A percentile compares a stretch with the other conserved stretches of the same genome.
Evolutionary conservation across 2,888 invertebrate genomes (phyloP).

Genomic region (Dioctria rufipes): DNA sequence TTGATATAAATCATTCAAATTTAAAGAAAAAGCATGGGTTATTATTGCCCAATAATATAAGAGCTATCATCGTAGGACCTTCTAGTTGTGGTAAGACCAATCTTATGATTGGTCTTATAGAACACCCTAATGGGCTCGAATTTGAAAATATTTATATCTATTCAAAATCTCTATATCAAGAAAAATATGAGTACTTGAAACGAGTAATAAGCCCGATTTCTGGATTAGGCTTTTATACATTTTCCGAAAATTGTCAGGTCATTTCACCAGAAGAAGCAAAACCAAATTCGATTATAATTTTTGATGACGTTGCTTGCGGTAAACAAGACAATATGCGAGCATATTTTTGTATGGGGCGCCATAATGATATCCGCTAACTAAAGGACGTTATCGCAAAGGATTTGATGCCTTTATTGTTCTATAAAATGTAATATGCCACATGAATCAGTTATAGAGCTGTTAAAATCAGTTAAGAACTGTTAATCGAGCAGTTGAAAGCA

Average conservation of each 20-base stretch:
- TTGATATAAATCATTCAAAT: too few species aligned
- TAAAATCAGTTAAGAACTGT: background rate
- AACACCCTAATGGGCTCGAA: conserved; percentile 63
- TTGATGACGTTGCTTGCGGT: too few species aligned
- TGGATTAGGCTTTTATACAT: conserved; percentile 43
- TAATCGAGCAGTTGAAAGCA: background rate
- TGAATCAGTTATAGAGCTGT: background rate
- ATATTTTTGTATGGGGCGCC: too few species aligned
- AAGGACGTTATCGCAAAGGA: conserved; percentile 55
- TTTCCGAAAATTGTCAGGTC: conserved; percentile 3
- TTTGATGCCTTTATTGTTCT: conserved; percentile 60
- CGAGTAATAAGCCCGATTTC: conserved; percentile 56
- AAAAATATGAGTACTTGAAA: too few species aligned
- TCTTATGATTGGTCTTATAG: conserved; percentile 63
- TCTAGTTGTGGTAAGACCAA: conserved; percentile 68
- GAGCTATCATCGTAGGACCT: conserved; percentile 65
- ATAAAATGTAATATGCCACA: background rate
- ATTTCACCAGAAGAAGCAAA: conserved; percentile 56
- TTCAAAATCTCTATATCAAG: too few species aligned
- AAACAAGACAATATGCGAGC: too few species aligned
- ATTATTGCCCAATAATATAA: conserved; percentile 62
- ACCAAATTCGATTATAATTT: conserved; percentile 63
- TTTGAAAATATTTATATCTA: too few species aligned
- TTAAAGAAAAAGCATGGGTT: conserved; percentile 61
- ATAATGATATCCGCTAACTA: conserved; percentile 52